A percentile compares a stretch with the other conserved stretches of the same genome.
These are phyloP conservation scores for Drosophila merina DNA, from an alignment of 2,888 invertebrate species.

Conservation along the genomic window DNA sequence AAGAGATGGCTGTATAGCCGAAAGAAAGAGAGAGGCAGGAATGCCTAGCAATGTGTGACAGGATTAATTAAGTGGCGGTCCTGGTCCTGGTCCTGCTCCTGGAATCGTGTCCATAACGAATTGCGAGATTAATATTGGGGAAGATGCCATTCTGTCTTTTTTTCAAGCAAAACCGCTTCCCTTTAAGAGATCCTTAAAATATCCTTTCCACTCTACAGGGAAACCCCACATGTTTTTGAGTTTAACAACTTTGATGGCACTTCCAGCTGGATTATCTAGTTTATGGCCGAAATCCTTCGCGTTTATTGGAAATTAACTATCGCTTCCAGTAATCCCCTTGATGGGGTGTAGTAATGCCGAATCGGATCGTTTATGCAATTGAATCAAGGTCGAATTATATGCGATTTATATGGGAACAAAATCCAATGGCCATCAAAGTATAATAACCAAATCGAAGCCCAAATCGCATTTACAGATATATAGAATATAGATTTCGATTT, in stretches of 20 bases:
- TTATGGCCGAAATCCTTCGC: constrained; percentile 1
- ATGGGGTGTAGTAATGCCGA: constrained; percentile 16
- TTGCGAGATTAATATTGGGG: constrained; percentile 32
- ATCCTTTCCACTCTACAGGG: not conserved
- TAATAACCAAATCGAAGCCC: constrained; percentile 16
- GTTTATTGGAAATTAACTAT: constrained; percentile 30
- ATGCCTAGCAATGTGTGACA: constrained; percentile 39
- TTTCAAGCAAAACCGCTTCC: no score
- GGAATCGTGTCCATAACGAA: constrained; percentile 42
- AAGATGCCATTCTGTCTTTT: no score
- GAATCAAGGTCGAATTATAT: constrained; percentile 25
- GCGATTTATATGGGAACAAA: not conserved
- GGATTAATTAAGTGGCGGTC: constrained; percentile 51
- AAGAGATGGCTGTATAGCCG: not conserved
- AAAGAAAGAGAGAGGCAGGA: not conserved
- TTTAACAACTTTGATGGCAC: not conserved
- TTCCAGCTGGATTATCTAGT: not conserved
- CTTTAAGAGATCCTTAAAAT: not conserved
- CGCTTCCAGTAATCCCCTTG: constrained; percentile 30
- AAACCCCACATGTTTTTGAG: not conserved
- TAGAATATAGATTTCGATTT: constrained; percentile 28
- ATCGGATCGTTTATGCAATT: constrained; percentile 30
- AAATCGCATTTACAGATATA: constrained; percentile 35
- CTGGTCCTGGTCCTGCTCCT: constrained; percentile 19
- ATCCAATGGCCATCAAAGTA: constrained; percentile 45